Percentiles rank a stretch among this genome's conserved stretches.
These are phyloP conservation scores for Azemiops feae DNA, from an alignment of 2,113 vertebrate species.

Conservation along the genomic window DNA sequence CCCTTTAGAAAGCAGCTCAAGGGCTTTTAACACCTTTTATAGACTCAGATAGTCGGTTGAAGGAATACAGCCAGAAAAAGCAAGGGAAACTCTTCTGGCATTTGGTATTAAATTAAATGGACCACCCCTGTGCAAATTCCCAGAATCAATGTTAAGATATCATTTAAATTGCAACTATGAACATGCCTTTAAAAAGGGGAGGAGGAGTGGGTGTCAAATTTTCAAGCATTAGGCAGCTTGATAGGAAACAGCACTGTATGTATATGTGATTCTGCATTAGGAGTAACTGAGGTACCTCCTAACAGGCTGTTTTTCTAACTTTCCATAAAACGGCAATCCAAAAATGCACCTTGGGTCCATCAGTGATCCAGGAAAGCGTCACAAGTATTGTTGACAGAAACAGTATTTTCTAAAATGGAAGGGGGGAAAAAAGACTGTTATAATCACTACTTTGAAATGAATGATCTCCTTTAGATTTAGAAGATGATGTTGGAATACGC, in stretches of 20 bases:
- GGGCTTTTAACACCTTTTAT: constrained; percentile 28
- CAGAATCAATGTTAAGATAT: constrained; percentile 23
- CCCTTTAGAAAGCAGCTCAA: constrained; percentile 8
- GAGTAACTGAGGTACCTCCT: background rate
- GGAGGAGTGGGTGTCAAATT: background rate
- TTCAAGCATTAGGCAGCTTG: constrained; percentile 20
- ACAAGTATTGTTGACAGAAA: background rate
- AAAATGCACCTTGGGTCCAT: background rate
- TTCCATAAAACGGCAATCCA: background rate
- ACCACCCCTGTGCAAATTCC: constrained; percentile 43
- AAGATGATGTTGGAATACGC: background rate
- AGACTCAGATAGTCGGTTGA: constrained; percentile 37
- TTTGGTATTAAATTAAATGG: constrained; percentile 15
- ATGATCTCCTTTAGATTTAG: background rate
- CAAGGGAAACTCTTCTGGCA: constrained; percentile 22
- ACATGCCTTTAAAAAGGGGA: background rate
- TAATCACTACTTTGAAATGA: background rate
- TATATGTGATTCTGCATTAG: constrained; percentile 15
- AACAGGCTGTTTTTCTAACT: background rate
- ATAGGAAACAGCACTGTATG: constrained; percentile 20
- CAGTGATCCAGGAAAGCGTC: background rate
- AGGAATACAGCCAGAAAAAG: constrained; percentile 44
- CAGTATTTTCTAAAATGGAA: background rate
- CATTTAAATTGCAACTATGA: background rate
- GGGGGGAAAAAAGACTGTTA: background rate